Evolutionary conservation across 2,888 invertebrate genomes (phyloP).

Genomic region (Athrips mouffetella): DNA sequence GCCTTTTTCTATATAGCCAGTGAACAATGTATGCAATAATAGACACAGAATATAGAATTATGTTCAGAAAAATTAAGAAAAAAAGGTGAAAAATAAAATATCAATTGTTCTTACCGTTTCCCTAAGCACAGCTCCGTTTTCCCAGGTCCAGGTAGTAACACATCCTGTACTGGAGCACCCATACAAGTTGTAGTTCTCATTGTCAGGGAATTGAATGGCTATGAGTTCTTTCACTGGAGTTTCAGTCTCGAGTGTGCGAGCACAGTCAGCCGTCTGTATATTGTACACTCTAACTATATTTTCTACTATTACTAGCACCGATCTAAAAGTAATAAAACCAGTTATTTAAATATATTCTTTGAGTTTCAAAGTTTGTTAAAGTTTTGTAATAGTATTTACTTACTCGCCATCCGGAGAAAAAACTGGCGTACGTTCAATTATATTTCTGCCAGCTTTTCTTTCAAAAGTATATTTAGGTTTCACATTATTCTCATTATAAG

Average conservation of each 20-base stretch:
- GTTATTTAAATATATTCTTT: background rate
- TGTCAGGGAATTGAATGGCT: constrained; percentile 56
- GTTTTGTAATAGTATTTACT: constrained; percentile 30
- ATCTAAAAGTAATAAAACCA: constrained; percentile 41
- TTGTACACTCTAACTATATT: constrained; percentile 65
- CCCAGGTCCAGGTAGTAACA: constrained; percentile 70
- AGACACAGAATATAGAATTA: background rate
- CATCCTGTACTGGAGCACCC: constrained; percentile 61
- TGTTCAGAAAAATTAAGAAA: background rate
- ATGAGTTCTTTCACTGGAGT: constrained; percentile 47
- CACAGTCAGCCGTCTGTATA: constrained; percentile 64
- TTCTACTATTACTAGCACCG: constrained; percentile 63
- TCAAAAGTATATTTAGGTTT: constrained; percentile 50
- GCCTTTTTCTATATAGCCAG: too few relatives aligned
- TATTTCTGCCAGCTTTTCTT: constrained; percentile 70
- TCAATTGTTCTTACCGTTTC: constrained; percentile 65
- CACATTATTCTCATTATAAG: constrained; percentile 25
- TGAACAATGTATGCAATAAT: background rate
- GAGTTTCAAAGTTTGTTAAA: background rate
- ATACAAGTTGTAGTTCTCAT: constrained; percentile 63
- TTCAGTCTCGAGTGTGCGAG: constrained; percentile 62
- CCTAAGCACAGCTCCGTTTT: constrained; percentile 65
- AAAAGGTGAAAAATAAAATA: too few relatives aligned
- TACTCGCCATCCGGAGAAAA: constrained; percentile 74
- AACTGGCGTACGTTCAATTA: constrained; percentile 62